Conservation (phyloP, 1,140 invertebrate genomes). For the Pomacea maculata region DNA sequence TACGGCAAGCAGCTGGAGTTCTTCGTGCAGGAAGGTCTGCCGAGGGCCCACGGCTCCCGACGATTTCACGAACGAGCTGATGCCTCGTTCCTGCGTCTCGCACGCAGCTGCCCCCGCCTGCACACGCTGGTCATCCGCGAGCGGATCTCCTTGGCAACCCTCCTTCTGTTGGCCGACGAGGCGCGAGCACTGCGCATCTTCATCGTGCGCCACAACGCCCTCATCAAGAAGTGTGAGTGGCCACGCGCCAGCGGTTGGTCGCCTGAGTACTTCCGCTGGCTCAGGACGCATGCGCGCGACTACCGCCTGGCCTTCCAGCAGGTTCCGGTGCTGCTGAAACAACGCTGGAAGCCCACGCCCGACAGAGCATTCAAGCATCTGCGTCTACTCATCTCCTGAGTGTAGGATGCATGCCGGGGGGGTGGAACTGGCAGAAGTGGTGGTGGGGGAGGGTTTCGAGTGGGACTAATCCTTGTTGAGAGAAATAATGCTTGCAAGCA, state of each 20-base stretch:
- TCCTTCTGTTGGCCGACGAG: conserved; percentile 74
- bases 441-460: too few species aligned
- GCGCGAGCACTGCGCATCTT: conserved; percentile 72
- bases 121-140: conserved; percentile 79
- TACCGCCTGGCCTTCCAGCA: conserved; percentile 76
- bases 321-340: conserved; percentile 76
- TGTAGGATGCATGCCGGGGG: background rate
- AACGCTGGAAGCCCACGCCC: conserved; percentile 77
- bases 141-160: conserved; percentile 80
- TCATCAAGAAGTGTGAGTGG: conserved; percentile 58
- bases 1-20: conserved; percentile 50
- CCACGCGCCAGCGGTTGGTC: conserved; percentile 73
- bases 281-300: conserved; percentile 68
- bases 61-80: conserved; percentile 76
- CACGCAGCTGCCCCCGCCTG: conserved; percentile 72
- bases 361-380: conserved; percentile 65
- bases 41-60: conserved; percentile 65
- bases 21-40: conserved; percentile 73
- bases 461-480: too few species aligned
- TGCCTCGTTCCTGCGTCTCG: conserved; percentile 71
- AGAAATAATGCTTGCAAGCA: background rate
- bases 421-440: background rate
- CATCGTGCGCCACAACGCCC: conserved; percentile 77
- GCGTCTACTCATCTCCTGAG: conserved; percentile 3
- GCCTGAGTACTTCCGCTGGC: conserved; percentile 75